Base-by-base conservation (phyloP, 2,797 vertebrate genomes). In the Eulemur mongoz region DNA sequence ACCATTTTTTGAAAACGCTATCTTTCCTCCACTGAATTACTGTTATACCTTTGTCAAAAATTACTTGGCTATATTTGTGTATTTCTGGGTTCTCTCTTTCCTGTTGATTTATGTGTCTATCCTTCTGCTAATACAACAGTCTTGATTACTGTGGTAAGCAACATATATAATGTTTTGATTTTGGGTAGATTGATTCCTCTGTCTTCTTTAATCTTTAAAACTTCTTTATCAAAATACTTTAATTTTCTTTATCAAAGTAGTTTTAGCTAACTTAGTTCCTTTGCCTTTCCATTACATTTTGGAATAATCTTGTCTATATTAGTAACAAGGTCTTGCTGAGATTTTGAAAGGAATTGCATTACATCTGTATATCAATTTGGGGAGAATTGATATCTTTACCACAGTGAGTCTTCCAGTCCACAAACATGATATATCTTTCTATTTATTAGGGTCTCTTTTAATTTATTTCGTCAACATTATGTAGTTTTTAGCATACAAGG, bases 201-300 rank as follows among this genome's bases (percentile, higher is more conserved):
- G 30, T 80, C 52, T 59, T 78, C 20, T 78, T 52, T 35, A 52
- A 54, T 43, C 30, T 73, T 52, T 52, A 38, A 35, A 35, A 35
- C 50, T 57, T 79, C n/a, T 80, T 40, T 79, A 57, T 80, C 35
- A 80, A 54, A 80, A 57, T 57, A 86, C 40, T 90, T 90, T 80
- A 93, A 45, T 52, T 30, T 87, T 40, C 18, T 69, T 84, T 90
- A 50, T 75, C 20, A 86, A 52, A 91, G 40, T 87, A 25, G n/a
- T 91, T 89, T 81, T 81, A 80, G 45, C 57, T 93, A 40, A 52
- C 35, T 87, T 76, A 50, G 0, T 67, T 90, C 27, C 20, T 93
- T 90, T 90, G 54, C 23, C 7, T 85, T 90, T 75, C 13, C 40
- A 43, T 79, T 93, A 67, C 23, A 88, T 90, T 90, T 90, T 90